phyloP scores from a whole-genome alignment of 2,797 vertebrate genomes.

The Avahi laniger region DNA sequence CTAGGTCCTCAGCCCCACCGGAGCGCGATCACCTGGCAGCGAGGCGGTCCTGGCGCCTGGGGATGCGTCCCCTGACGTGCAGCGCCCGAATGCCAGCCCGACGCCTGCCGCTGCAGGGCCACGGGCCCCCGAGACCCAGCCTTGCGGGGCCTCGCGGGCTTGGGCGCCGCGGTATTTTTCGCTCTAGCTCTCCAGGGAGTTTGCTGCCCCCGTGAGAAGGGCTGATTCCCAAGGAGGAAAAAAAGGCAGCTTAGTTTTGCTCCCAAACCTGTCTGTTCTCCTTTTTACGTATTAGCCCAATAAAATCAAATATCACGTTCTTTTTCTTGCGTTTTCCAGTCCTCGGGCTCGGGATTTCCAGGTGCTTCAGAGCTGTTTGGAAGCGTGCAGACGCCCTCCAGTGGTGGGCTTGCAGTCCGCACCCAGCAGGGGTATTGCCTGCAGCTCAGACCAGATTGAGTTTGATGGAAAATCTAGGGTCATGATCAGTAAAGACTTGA shows the following conservation, averaged over 20 bases:
- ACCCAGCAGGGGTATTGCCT: slow-evolving; percentile 6
- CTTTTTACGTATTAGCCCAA: slow-evolving; percentile 12
- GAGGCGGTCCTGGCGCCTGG: background rate
- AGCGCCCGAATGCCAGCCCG: background rate
- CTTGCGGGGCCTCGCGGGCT: background rate
- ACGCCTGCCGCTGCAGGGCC: background rate
- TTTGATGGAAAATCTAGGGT: background rate
- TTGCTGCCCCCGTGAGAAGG: background rate
- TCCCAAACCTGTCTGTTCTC: slow-evolving; percentile 4
- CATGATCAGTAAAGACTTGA: background rate
- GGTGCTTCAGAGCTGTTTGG: slow-evolving; percentile 72
- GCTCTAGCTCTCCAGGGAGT: background rate
- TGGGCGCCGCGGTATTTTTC: background rate
- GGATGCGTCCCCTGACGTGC: background rate
- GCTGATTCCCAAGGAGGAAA: background rate
- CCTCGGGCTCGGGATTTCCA: slow-evolving; percentile 16
- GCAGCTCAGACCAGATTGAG: background rate
- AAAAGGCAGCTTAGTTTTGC: background rate
- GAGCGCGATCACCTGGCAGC: background rate
- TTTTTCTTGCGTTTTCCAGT: background rate
- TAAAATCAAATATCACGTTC: background rate
- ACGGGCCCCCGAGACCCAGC: background rate
- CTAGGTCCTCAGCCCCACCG: background rate
- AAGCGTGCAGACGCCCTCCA: slow-evolving; percentile 91
- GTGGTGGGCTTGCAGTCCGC: slow-evolving; percentile 82